A percentile compares a stretch with the other conserved stretches of the same genome.
Evolutionary conservation across 2,113 vertebrate species (phyloP).

Genomic region (Antechinus stuartii): DNA sequence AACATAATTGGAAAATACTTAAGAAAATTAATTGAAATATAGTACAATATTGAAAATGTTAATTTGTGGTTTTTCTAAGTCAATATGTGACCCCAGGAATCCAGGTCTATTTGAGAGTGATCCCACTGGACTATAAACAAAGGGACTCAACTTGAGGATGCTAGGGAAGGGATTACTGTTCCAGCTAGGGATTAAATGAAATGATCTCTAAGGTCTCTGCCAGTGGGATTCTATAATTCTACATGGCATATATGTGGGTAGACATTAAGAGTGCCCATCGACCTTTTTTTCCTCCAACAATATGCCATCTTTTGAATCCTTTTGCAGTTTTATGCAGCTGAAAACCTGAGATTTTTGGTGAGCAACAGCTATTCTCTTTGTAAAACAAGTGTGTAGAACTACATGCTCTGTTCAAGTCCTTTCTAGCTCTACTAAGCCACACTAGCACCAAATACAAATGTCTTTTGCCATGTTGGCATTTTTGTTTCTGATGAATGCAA

Average conservation of each 20-base stretch:
- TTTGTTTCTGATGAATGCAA: constrained; percentile 75
- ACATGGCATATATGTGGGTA: background rate
- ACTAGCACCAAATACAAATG: background rate
- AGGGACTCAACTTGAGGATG: background rate
- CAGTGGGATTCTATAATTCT: background rate
- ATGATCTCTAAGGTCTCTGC: background rate
- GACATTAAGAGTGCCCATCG: background rate
- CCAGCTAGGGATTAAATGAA: background rate
- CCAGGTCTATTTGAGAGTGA: background rate
- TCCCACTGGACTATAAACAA: background rate
- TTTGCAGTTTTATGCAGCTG: background rate
- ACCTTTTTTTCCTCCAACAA: no score
- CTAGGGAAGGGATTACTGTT: background rate
- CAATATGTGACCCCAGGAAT: background rate
- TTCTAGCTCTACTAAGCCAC: background rate
- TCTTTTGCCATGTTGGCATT: constrained; percentile 70
- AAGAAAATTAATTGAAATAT: background rate
- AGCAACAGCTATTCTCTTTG: background rate
- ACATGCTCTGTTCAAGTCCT: background rate
- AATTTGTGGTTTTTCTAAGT: background rate
- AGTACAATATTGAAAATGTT: background rate
- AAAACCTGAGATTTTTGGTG: background rate
- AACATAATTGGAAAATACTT: background rate
- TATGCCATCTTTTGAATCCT: background rate
- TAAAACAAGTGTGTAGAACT: background rate